Evolutionary conservation across 2,888 invertebrate species (phyloP).

Genomic region (Plutella xylostella): DNA sequence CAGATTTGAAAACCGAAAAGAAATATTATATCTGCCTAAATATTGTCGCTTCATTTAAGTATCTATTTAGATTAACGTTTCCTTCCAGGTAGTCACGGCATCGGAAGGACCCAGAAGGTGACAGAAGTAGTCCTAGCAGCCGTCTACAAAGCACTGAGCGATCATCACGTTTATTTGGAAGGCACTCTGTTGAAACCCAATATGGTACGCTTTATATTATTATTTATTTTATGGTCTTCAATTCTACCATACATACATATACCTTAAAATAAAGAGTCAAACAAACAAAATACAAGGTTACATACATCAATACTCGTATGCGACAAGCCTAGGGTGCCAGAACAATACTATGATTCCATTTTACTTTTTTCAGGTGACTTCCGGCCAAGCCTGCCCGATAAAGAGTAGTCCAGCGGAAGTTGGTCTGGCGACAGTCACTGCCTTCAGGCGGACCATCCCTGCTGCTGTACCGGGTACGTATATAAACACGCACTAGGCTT

Average conservation of each 20-base stretch:
- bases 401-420: conserved; percentile 80
- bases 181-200: conserved; percentile 97
- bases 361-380: conserved; percentile 60
- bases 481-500: too few species aligned
- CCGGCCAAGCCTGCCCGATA: conserved; percentile 80
- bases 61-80: too few species aligned
- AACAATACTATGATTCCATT: not conserved
- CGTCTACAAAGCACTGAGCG: conserved; percentile 92
- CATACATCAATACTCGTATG: too few species aligned
- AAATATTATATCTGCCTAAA: too few species aligned
- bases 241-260: too few species aligned
- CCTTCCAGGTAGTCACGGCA: conserved; percentile 83
- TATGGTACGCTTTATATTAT: conserved; percentile 80
- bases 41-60: too few species aligned
- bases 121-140: conserved; percentile 94
- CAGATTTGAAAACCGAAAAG: too few species aligned
- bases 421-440: conserved; percentile 89
- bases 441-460: conserved; percentile 90
- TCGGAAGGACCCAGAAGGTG: conserved; percentile 89
- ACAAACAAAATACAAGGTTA: too few species aligned
- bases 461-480: conserved; percentile 88
- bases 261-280: not conserved
- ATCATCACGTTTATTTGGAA: conserved; percentile 96
- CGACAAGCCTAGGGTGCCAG: too few species aligned
- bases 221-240: not conserved